These are phyloP conservation scores for Perodicticus potto DNA, from an alignment of 2,797 vertebrate species.

Conservation along the genomic window DNA sequence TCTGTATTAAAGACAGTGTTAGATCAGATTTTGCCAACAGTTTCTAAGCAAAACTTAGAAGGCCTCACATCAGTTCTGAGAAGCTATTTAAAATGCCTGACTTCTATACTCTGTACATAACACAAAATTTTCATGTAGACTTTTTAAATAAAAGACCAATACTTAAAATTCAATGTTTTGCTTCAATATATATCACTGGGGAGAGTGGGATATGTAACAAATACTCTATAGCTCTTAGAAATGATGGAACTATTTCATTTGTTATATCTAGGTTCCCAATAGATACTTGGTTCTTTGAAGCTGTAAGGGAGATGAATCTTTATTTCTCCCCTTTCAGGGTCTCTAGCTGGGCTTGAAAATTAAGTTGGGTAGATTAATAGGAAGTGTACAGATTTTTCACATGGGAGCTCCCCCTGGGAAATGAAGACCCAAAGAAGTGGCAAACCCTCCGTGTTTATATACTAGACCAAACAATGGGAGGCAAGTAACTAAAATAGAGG, in stretches of 20 bases:
- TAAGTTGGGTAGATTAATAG: not conserved
- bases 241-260: not conserved
- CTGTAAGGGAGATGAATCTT: not conserved
- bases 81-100: not conserved
- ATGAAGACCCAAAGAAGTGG: not conserved
- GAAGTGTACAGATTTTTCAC: not conserved
- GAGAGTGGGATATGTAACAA: not conserved
- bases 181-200: not conserved
- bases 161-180: not conserved
- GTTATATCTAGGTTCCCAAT: not conserved
- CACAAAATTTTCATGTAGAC: not conserved
- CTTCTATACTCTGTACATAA: not conserved
- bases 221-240: not conserved
- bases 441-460: not conserved
- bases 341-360: not conserved
- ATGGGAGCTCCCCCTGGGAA: not conserved
- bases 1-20: not conserved
- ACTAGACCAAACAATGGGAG: not conserved
- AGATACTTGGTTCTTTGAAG: not conserved
- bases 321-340: not conserved
- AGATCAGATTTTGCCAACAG: not conserved
- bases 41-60: not conserved
- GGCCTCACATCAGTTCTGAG: not conserved
- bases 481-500: not conserved
- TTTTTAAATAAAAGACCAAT: not conserved